Evolutionary conservation across 1,140 invertebrate genomes (phyloP).

Genomic region (Gryllus bimaculatus): DNA sequence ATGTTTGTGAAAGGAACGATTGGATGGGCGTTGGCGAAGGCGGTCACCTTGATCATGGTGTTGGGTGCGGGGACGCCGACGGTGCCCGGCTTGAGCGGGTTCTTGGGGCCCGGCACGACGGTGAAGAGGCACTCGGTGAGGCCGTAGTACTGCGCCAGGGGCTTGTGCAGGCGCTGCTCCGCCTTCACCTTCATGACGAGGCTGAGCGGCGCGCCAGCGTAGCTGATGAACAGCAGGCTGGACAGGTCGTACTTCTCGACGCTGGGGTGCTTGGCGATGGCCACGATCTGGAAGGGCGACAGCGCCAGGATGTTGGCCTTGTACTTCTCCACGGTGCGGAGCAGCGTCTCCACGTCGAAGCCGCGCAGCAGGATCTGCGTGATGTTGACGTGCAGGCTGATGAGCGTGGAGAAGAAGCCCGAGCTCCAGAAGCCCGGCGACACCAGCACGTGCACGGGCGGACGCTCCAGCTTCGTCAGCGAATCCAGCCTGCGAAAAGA

Average conservation of each 20-base stretch:
- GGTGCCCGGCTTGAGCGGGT: conserved; percentile 35
- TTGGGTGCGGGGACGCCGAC: conserved; percentile 43
- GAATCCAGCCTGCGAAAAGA: not conserved
- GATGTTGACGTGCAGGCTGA: not conserved
- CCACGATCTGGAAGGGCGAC: conserved; percentile 25
- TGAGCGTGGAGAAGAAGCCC: not conserved
- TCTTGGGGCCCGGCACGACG: not conserved
- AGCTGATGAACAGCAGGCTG: not conserved
- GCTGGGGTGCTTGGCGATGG: conserved; percentile 22
- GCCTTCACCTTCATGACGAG: not conserved
- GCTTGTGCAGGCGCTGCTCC: not conserved
- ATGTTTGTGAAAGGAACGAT: no score
- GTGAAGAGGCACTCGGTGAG: not conserved
- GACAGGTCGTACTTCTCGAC: conserved; percentile 16
- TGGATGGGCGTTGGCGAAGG: not conserved
- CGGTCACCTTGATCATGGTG: not conserved
- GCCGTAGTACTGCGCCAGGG: not conserved
- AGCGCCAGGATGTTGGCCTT: conserved; percentile 24
- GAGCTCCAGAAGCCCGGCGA: not conserved
- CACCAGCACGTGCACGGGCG: not conserved
- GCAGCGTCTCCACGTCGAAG: not conserved
- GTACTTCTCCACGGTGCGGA: not conserved
- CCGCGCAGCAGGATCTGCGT: not conserved
- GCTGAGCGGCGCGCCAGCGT: conserved; percentile 13
- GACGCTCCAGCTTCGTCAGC: not conserved